Evolutionary conservation across 2,797 vertebrate species (phyloP).

Genomic region (Psittacula echo): DNA sequence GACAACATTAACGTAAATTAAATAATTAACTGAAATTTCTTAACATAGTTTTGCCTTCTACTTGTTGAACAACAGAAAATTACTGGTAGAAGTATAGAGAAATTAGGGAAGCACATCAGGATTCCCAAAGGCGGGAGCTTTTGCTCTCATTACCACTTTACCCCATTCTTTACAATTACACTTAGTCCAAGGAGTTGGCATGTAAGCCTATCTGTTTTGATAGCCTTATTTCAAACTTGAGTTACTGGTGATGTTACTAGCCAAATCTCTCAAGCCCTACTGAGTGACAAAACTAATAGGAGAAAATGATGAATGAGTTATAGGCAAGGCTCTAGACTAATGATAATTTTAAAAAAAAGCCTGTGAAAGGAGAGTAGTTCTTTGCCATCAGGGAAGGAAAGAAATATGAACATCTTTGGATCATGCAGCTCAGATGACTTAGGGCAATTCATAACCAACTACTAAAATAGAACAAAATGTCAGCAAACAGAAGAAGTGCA

Average conservation of each 20-base stretch:
- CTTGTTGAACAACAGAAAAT: constrained; percentile 33
- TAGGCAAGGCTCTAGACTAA: constrained; percentile 42
- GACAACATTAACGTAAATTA: constrained; percentile 62
- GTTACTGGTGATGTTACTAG: constrained; percentile 45
- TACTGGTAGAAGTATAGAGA: constrained; percentile 35
- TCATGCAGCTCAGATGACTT: constrained; percentile 53
- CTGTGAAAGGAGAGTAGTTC: constrained; percentile 7
- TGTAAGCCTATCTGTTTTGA: constrained; percentile 50
- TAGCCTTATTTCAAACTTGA: constrained; percentile 60
- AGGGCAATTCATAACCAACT: constrained; percentile 67
- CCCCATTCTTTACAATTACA: constrained; percentile 27
- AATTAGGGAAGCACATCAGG: background rate
- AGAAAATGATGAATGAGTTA: constrained; percentile 50
- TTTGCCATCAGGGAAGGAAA: constrained; percentile 46
- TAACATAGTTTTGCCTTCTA: constrained; percentile 50
- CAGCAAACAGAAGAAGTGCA: constrained; percentile 57
- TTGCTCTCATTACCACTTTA: constrained; percentile 10
- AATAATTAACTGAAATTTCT: constrained; percentile 59
- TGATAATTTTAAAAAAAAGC: constrained; percentile 43
- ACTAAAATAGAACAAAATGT: constrained; percentile 64
- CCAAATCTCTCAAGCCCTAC: constrained; percentile 5
- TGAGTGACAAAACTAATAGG: constrained; percentile 51
- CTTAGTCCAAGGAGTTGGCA: constrained; percentile 30
- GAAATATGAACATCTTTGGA: constrained; percentile 54
- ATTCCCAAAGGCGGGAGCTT: background rate